These are phyloP conservation scores for Drosophila funebris DNA, from an alignment of 1,140 invertebrate species.

Conservation along the genomic window DNA sequence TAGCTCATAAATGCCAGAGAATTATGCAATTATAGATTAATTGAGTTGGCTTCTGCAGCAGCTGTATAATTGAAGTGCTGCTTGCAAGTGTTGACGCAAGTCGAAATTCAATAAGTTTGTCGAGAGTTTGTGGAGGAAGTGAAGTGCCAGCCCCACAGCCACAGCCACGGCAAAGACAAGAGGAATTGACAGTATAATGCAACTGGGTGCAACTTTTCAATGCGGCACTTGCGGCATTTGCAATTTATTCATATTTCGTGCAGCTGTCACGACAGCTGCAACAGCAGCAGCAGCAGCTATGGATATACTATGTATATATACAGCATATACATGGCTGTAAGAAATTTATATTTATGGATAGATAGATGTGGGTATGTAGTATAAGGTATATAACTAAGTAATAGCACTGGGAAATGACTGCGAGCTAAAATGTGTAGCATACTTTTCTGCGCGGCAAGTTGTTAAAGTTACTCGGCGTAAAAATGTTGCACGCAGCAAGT, in stretches of 20 bases:
- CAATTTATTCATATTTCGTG: constrained; percentile 71
- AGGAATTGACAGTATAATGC: constrained; percentile 38
- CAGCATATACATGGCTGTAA: neutral
- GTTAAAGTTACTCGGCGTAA: constrained; percentile 22
- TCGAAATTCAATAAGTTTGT: constrained; percentile 16
- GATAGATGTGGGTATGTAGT: neutral
- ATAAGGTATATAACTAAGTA: neutral
- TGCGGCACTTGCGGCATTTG: constrained; percentile 26
- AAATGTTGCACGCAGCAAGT: constrained; percentile 42
- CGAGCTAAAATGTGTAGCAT: constrained; percentile 37
- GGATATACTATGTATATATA: constrained; percentile 9
- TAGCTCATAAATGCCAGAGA: constrained; percentile 16
- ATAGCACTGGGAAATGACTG: constrained; percentile 13
- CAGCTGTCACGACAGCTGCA: constrained; percentile 36
- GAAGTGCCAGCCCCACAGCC: neutral
- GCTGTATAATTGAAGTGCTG: neutral
- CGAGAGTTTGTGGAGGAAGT: neutral
- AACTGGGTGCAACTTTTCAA: constrained; percentile 10
- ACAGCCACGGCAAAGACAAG: constrained; percentile 5
- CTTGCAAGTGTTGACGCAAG: neutral
- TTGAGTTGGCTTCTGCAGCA: neutral
- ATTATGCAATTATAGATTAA: constrained; percentile 16
- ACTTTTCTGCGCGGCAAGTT: constrained; percentile 27
- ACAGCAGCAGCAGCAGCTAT: no score
- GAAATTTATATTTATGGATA: neutral